A percentile compares a stretch with the other conserved stretches of the same genome.
These are phyloP conservation scores for Notechis scutatus DNA, from an alignment of 2,113 vertebrate genomes.

Conservation along the genomic window DNA sequence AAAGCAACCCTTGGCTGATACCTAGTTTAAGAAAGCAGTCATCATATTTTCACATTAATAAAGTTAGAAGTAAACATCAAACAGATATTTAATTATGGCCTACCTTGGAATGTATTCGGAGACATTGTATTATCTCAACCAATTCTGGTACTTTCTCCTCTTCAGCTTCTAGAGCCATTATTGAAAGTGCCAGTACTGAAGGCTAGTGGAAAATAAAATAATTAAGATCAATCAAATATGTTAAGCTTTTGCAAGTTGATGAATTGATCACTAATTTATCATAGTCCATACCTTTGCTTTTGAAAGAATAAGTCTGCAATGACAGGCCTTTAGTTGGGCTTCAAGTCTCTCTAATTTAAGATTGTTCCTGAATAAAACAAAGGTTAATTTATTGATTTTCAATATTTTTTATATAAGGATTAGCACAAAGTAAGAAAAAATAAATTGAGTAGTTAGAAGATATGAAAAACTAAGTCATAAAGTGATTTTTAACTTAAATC, in stretches of 20 bases:
- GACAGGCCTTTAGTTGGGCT: constrained; percentile 92
- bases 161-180: constrained; percentile 81
- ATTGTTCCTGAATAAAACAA: constrained; percentile 68
- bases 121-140: constrained; percentile 71
- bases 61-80: background rate
- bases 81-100: background rate
- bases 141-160: constrained; percentile 77
- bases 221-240: background rate
- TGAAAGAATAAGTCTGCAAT: constrained; percentile 88
- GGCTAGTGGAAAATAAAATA: constrained; percentile 70
- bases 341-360: constrained; percentile 89
- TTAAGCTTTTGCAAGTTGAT: constrained; percentile 8
- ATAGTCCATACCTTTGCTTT: constrained; percentile 85
- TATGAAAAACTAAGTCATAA: background rate
- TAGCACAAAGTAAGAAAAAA: background rate
- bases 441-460: background rate
- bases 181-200: constrained; percentile 85
- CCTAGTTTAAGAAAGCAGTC: background rate
- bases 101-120: constrained; percentile 85
- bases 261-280: constrained; percentile 7
- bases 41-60: background rate
- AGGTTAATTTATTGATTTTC: background rate
- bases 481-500: background rate
- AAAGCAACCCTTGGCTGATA: background rate
- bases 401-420: background rate